Conservation (phyloP, 2,888 invertebrate genomes). For the Ceratothoa steindachneri region DNA sequence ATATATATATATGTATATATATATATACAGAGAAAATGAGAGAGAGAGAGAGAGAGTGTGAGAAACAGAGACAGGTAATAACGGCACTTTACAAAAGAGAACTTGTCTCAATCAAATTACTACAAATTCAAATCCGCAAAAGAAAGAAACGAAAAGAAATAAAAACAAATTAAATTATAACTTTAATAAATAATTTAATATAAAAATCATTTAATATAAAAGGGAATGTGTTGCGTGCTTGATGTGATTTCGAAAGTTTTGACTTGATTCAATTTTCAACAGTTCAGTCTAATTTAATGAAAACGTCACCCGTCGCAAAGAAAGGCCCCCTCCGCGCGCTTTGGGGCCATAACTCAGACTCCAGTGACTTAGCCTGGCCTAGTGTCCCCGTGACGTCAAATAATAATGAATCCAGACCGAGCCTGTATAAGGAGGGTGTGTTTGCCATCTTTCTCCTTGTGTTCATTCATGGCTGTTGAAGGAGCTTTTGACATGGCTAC, state of each 20-base stretch:
- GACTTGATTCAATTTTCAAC: constrained; percentile 42
- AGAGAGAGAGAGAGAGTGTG: constrained; percentile 1
- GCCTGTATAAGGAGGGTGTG: too few relatives aligned
- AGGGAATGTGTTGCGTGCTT: constrained; percentile 27
- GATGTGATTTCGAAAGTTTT: constrained; percentile 42
- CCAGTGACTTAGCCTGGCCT: too few relatives aligned
- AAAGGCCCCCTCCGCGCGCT: neutral
- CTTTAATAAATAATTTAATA: constrained; percentile 1
- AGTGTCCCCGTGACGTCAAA: too few relatives aligned
- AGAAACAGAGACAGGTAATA: neutral
- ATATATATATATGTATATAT: neutral
- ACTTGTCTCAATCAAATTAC: neutral
- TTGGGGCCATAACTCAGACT: too few relatives aligned
- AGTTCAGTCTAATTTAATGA: constrained; percentile 38
- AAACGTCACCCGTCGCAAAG: constrained; percentile 20
- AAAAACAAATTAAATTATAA: neutral
- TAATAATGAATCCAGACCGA: too few relatives aligned
- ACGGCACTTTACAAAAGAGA: neutral
- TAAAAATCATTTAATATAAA: constrained; percentile 14
- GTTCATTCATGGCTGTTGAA: too few relatives aligned
- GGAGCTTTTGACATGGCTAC: too few relatives aligned
- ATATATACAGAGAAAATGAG: neutral
- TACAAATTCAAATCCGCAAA: neutral
- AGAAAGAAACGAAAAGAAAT: neutral
- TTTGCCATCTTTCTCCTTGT: too few relatives aligned